phyloP scores from a whole-genome alignment of 2,113 vertebrate genomes.

The Edolisoma coerulescens region DNA sequence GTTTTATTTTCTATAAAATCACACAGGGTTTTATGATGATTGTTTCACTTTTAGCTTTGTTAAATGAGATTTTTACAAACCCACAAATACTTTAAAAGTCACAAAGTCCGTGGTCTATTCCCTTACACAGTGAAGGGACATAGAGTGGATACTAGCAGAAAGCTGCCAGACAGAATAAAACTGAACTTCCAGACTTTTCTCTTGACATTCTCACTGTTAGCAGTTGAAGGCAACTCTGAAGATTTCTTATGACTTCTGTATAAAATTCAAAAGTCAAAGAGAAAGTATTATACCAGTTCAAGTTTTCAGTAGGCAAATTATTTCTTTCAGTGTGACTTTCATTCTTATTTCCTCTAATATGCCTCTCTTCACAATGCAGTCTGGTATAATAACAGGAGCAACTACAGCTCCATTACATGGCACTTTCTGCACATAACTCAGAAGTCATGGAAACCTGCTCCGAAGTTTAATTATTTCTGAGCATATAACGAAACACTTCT shows the following conservation, averaged over 20 bases:
- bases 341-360: not conserved
- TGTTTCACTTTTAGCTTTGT: not conserved
- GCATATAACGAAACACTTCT: not conserved
- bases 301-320: constrained; percentile 5
- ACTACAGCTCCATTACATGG: not conserved
- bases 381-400: not conserved
- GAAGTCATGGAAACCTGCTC: not conserved
- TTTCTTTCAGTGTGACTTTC: constrained; percentile 7
- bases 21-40: not conserved
- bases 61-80: not conserved
- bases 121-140: not conserved
- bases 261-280: not conserved
- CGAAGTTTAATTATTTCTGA: constrained; percentile 25
- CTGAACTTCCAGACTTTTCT: not conserved
- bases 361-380: not conserved
- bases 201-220: not conserved
- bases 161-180: not conserved
- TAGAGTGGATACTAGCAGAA: not conserved
- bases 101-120: not conserved
- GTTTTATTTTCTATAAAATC: not conserved
- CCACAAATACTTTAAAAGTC: not conserved
- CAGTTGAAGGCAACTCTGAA: not conserved
- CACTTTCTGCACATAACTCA: not conserved
- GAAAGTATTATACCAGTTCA: not conserved
- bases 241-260: not conserved